Conservation (phyloP, 1,140 invertebrate genomes). For the Glomeris maerens region DNA sequence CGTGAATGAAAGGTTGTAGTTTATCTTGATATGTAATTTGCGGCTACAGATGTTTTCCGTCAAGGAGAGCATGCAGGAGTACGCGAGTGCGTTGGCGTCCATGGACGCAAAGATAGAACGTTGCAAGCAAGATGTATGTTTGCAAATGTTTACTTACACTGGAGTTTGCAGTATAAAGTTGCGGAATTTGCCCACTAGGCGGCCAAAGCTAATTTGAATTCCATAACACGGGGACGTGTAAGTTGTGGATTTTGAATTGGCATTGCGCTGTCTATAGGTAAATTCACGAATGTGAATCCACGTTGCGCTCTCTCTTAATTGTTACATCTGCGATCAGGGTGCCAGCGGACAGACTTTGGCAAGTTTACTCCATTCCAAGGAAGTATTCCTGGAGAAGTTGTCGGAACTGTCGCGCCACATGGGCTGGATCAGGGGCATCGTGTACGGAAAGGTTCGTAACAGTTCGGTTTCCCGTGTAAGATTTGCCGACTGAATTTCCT, state of each 20-base stretch:
- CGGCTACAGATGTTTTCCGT: constrained; percentile 31
- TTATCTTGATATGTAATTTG: constrained; percentile 8
- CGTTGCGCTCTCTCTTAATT: too few species aligned
- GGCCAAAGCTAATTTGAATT: too few species aligned
- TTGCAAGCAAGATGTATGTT: too few species aligned
- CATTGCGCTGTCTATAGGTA: too few species aligned
- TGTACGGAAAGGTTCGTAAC: constrained; percentile 38
- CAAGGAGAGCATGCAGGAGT: constrained; percentile 42
- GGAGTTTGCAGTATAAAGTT: too few species aligned
- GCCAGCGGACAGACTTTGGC: too few species aligned
- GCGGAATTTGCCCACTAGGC: too few species aligned
- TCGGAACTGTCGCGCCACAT: constrained; percentile 42
- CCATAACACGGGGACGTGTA: too few species aligned
- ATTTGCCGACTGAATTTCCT: constrained; percentile 13
- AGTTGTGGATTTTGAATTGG: too few species aligned
- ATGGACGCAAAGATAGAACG: constrained; percentile 33
- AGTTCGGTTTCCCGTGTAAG: constrained; percentile 17
- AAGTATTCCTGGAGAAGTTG: constrained; percentile 42
- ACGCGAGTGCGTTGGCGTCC: constrained; percentile 37
- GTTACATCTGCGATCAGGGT: too few species aligned
- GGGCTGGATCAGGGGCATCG: constrained; percentile 45
- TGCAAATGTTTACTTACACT: too few species aligned
- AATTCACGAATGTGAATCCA: too few species aligned
- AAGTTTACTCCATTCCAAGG: constrained; percentile 23
- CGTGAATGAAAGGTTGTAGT: background rate